phyloP scores from a whole-genome alignment of 2,113 vertebrate genomes.

The Pao palembangensis region DNA sequence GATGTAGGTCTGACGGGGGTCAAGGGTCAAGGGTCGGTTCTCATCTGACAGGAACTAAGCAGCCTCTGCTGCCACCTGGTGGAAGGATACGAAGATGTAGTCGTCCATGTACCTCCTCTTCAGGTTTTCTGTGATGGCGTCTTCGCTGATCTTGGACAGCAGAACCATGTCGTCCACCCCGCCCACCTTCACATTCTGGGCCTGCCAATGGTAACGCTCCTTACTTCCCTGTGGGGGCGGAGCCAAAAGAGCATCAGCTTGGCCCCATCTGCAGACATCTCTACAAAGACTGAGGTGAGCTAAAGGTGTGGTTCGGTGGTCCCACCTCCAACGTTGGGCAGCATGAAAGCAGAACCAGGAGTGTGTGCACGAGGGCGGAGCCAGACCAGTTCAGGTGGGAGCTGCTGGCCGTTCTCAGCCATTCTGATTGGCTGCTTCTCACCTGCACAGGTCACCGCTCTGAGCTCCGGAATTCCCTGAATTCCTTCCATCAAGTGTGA shows the following conservation, averaged over 20 bases:
- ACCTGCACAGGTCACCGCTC: background rate
- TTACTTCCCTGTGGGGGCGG: conserved; percentile 76
- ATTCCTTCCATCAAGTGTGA: conserved; percentile 57
- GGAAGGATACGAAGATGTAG: conserved; percentile 82
- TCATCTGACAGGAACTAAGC: too few relatives aligned
- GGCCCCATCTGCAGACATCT: background rate
- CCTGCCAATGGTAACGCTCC: conserved; percentile 82
- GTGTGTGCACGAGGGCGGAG: background rate
- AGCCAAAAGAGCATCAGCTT: background rate
- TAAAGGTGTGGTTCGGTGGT: too few relatives aligned
- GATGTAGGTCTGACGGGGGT: conserved; percentile 78
- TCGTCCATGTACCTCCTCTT: conserved; percentile 84
- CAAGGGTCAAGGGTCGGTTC: conserved; percentile 33
- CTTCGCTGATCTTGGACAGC: conserved; percentile 80
- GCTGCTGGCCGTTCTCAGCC: background rate
- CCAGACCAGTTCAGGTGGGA: background rate
- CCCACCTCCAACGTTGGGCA: too few relatives aligned
- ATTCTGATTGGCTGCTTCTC: background rate
- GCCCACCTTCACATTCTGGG: conserved; percentile 81
- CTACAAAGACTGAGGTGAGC: too few relatives aligned
- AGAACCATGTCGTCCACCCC: conserved; percentile 86
- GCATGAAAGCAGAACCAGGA: too few relatives aligned
- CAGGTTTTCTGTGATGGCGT: conserved; percentile 84
- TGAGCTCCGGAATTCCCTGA: conserved; percentile 37
- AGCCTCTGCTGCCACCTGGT: too few relatives aligned